A percentile compares a stretch with the other conserved stretches of the same genome.
Conservation (phyloP, 2,888 invertebrate species). For the Steinernema hermaphroditum region DNA sequence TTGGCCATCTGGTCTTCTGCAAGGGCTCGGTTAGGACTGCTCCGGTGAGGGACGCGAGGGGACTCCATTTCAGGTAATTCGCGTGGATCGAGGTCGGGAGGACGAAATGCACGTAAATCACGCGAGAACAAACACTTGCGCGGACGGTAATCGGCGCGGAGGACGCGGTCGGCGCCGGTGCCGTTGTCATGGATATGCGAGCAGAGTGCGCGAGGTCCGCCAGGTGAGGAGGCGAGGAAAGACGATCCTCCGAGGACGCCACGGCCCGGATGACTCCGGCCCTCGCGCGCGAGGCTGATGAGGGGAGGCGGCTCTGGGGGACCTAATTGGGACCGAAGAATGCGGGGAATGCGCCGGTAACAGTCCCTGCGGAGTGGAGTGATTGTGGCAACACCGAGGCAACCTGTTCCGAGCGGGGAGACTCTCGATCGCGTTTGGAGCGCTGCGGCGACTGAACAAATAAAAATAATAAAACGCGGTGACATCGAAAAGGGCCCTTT, state of each 20-base stretch:
- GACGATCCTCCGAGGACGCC: slow-evolving; percentile 3
- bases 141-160: neutral
- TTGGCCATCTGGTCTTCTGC: slow-evolving; percentile 33
- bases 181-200: slow-evolving; percentile 16
- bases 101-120: neutral
- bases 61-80: slow-evolving; percentile 10
- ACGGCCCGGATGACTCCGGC: neutral
- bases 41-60: too few relatives aligned
- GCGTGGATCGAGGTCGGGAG: slow-evolving; percentile 18
- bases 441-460: slow-evolving; percentile 26
- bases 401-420: slow-evolving; percentile 24
- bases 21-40: too few relatives aligned
- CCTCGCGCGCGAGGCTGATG: neutral
- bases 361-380: neutral
- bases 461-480: slow-evolving; percentile 29
- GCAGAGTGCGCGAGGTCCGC: neutral
- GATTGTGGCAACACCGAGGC: slow-evolving; percentile 21
- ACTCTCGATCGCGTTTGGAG: neutral
- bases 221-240: slow-evolving; percentile 13
- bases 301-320: neutral
- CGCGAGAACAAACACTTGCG: slow-evolving; percentile 16
- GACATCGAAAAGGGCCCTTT: slow-evolving; percentile 19
- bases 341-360: neutral
- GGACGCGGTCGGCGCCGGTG: neutral
- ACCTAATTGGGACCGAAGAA: neutral